Evolutionary conservation across 2,888 invertebrate genomes (phyloP), one percentile per base, ranked within the genome.

Genomic region (Dromius quadrimaculatus): DNA sequence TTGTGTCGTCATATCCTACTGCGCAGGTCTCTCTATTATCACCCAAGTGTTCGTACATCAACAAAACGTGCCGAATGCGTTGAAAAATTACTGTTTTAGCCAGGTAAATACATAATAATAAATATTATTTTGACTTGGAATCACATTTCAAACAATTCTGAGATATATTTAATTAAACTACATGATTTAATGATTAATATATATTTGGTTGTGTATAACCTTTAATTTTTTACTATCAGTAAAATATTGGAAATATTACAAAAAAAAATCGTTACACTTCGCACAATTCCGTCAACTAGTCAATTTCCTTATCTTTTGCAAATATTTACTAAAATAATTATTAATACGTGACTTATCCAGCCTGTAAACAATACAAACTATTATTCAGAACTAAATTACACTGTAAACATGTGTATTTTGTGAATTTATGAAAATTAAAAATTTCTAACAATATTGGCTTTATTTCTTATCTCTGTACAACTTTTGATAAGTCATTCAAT

Each of bases 1-100:
- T 9, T 32, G 15, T 54, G 50, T 28, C 28, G 50, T 28, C 34
- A 59, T 59, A 59, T 59, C 59, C 2, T 9, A 59, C 34, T 59
- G 36, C 59, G 59, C 59, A 59, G 19, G 59, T 36, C 59, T 57
- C 32, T 22, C 47, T 23, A 41, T 8, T 54, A 28, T 28, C 28
- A 54, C 13, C 28, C 15, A 11, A 54, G 41, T 54, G 50, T 15
- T 54, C 15, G 15, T 28, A n/a, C 15, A 54, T 54, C 15, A 17
- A 8, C 2, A 28, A 23, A 50, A 22, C 47, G 47, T 8, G 32
- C 28, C 8, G 23, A 8, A 54, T 4, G 11, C 47, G 11, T 2
- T 2, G 11, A 5, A 47, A 47, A 11, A 3, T 54, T 15, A 47
- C 4, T 47, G 5, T 54, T 54, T 28, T 15, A 15, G 13, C 28